These are phyloP conservation scores for Alentia gelatinosa DNA, from an alignment of 2,888 invertebrate genomes.

Conservation along the genomic window DNA sequence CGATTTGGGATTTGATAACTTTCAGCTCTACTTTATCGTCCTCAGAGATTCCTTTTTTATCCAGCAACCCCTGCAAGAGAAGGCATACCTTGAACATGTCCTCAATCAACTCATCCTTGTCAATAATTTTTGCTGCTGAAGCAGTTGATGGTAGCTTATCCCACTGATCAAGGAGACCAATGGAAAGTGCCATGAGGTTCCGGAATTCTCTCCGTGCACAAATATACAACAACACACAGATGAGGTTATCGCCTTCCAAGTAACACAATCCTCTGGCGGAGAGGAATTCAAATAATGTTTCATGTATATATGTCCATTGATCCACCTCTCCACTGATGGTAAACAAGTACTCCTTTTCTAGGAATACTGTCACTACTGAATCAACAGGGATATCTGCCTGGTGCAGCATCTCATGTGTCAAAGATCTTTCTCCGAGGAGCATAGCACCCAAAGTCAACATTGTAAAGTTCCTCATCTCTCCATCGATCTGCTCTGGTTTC, in stretches of 20 bases:
- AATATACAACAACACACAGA: neutral
- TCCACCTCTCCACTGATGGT: neutral
- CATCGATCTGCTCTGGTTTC: neutral
- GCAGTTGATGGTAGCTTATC: neutral
- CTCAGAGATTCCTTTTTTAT: neutral
- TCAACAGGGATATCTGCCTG: neutral
- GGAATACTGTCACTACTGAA: neutral
- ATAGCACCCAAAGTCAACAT: neutral
- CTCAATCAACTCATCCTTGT: neutral
- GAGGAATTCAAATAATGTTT: neutral
- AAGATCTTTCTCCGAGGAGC: neutral
- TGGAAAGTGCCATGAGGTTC: neutral
- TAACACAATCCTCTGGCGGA: neutral
- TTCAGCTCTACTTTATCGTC: neutral
- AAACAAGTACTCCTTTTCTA: neutral
- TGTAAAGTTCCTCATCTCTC: neutral
- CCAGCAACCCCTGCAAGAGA: neutral
- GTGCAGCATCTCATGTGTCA: neutral
- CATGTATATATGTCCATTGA: neutral
- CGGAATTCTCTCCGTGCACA: neutral
- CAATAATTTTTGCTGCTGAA: neutral
- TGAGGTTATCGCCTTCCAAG: neutral
- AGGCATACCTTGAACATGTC: conserved; percentile 6
- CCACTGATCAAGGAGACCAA: neutral
- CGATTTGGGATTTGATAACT: neutral